These are phyloP conservation scores for Nothoprocta perdicaria DNA, from an alignment of 2,113 vertebrate genomes.

Conservation along the genomic window DNA sequence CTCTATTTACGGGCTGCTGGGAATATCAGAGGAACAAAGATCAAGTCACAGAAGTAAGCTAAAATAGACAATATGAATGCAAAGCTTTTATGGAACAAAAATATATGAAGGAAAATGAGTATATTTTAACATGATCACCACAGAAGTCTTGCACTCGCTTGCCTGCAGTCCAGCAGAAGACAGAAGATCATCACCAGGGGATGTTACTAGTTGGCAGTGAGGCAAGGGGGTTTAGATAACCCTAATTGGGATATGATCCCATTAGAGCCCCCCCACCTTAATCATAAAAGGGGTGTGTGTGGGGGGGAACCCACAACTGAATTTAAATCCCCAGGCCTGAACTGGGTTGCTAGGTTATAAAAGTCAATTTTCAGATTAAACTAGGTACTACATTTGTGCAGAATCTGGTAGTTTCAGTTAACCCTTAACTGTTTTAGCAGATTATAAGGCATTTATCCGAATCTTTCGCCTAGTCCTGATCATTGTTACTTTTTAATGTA, in stretches of 20 bases:
- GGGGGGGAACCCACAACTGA: neutral
- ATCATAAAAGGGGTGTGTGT: neutral
- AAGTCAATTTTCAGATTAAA: neutral
- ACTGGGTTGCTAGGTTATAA: neutral
- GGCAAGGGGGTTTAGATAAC: neutral
- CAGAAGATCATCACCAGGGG: rapidly evolving
- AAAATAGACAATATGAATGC: neutral
- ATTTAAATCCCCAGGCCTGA: neutral
- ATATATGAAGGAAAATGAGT: neutral
- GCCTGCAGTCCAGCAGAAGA: neutral
- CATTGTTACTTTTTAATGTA: neutral
- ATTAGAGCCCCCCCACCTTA: neutral
- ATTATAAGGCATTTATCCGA: neutral
- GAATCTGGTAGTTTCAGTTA: neutral
- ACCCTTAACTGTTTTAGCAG: neutral
- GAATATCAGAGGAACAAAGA: neutral
- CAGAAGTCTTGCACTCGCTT: neutral
- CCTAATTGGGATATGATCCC: neutral
- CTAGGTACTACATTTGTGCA: neutral
- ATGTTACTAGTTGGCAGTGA: neutral
- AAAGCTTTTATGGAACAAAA: neutral
- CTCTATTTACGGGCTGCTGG: neutral
- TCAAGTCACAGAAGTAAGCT: neutral
- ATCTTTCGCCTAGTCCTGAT: neutral
- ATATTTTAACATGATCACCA: rapidly evolving